phyloP scores from a whole-genome alignment of 1,140 invertebrate species.

The Diuraphis noxia region DNA sequence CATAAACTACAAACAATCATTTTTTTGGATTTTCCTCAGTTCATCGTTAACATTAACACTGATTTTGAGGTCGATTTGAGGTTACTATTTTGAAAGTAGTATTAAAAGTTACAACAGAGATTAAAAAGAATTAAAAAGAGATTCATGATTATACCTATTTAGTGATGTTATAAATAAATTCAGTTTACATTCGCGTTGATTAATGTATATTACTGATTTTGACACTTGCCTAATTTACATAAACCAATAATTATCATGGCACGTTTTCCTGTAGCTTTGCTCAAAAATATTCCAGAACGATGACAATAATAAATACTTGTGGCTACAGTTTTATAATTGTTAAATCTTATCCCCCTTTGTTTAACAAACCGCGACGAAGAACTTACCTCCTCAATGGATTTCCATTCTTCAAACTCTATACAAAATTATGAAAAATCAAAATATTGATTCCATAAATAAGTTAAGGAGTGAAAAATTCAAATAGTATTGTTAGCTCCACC shows the following conservation, averaged over 20 bases:
- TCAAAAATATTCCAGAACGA: not conserved
- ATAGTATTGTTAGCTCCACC: too few species aligned
- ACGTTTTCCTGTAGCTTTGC: not conserved
- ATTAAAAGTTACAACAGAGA: too few species aligned
- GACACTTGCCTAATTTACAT: not conserved
- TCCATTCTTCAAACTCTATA: conserved; percentile 1
- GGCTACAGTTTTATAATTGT: not conserved
- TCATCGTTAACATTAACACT: too few species aligned
- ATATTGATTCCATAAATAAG: not conserved
- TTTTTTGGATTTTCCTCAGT: too few species aligned
- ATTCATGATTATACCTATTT: too few species aligned
- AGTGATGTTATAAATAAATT: too few species aligned
- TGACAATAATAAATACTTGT: not conserved
- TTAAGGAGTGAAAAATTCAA: not conserved
- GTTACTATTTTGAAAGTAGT: too few species aligned
- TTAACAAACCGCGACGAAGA: not conserved
- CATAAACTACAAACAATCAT: too few species aligned
- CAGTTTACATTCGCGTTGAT: too few species aligned
- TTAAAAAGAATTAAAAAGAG: too few species aligned
- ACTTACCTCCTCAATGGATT: not conserved
- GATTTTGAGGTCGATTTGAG: too few species aligned
- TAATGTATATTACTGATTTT: not conserved
- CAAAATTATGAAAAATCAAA: not conserved
- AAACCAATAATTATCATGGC: not conserved
- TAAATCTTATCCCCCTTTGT: not conserved